Evolutionary conservation across 1,140 invertebrate genomes (phyloP).

Genomic region (Sycobia sp.): DNA sequence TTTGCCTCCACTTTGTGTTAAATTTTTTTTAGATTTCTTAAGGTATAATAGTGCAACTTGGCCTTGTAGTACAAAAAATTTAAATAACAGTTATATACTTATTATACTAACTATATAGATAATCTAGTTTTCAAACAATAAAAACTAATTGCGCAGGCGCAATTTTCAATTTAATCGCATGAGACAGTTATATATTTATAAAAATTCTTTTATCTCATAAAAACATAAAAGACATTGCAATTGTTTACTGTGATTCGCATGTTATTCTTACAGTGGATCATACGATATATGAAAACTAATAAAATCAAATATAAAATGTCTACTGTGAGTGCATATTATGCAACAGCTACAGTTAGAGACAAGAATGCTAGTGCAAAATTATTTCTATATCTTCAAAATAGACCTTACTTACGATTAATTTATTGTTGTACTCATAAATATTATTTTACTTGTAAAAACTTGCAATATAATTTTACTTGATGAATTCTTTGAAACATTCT

Average conservation of each 20-base stretch:
- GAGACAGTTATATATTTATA: not conserved
- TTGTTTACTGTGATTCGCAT: slow-evolving; percentile 40
- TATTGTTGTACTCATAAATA: slow-evolving; percentile 12
- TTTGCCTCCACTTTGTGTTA: too few species aligned
- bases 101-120: slow-evolving; percentile 49
- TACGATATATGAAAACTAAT: slow-evolving; percentile 13
- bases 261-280: slow-evolving; percentile 29
- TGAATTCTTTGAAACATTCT: slow-evolving; percentile 27
- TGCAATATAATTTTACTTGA: slow-evolving; percentile 21
- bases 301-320: slow-evolving; percentile 18
- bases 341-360: not conserved
- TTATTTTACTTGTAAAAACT: slow-evolving; percentile 29
- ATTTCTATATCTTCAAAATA: too few species aligned
- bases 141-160: slow-evolving; percentile 50
- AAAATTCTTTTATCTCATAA: slow-evolving; percentile 6
- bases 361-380: too few species aligned
- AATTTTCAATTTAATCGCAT: slow-evolving; percentile 35
- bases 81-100: slow-evolving; percentile 46
- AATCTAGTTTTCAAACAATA: slow-evolving; percentile 42
- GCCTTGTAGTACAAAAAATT: slow-evolving; percentile 49
- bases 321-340: slow-evolving; percentile 36
- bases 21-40: slow-evolving; percentile 22
- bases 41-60: slow-evolving; percentile 39
- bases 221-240: slow-evolving; percentile 16
- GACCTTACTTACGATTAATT: too few species aligned